These are phyloP conservation scores for Cyrtodaria siliqua DNA, from an alignment of 2,888 invertebrate species.

Conservation along the genomic window DNA sequence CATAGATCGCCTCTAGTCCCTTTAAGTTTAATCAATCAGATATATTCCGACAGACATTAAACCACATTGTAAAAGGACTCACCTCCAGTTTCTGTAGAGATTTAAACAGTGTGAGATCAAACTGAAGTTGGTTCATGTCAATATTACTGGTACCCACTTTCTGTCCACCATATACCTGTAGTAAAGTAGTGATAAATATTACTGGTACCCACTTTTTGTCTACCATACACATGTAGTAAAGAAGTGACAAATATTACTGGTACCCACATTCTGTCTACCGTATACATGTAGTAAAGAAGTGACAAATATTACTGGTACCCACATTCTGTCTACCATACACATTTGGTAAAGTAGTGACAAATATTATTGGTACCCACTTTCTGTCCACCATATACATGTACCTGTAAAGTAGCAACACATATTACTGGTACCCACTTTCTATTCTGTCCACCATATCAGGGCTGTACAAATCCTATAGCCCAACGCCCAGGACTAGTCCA, in stretches of 20 bases:
- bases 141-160: conserved; percentile 94
- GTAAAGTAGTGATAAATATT: conserved; percentile 1
- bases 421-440: neutral
- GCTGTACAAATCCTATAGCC: too few species aligned
- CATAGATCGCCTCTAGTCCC: too few species aligned
- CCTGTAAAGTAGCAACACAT: neutral
- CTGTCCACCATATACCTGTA: conserved; percentile 87
- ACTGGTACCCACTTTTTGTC: conserved; percentile 88
- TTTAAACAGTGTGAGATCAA: conserved; percentile 95
- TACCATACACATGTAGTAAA: conserved; percentile 86
- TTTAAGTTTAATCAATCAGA: too few species aligned
- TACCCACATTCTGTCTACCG: conserved; percentile 89
- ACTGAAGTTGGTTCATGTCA: conserved; percentile 91
- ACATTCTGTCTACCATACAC: conserved; percentile 89
- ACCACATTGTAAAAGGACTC: conserved; percentile 79
- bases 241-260: neutral
- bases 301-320: conserved; percentile 74
- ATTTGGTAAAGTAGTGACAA: conserved; percentile 62
- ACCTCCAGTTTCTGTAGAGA: conserved; percentile 89
- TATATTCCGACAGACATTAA: too few species aligned
- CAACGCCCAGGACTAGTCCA: too few species aligned
- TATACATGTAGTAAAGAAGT: conserved; percentile 78
- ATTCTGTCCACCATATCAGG: conserved; percentile 87
- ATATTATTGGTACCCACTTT: neutral
- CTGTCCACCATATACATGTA: conserved; percentile 87